Base-by-base conservation (phyloP, 2,888 invertebrate species). In the Tholera decimalis region DNA sequence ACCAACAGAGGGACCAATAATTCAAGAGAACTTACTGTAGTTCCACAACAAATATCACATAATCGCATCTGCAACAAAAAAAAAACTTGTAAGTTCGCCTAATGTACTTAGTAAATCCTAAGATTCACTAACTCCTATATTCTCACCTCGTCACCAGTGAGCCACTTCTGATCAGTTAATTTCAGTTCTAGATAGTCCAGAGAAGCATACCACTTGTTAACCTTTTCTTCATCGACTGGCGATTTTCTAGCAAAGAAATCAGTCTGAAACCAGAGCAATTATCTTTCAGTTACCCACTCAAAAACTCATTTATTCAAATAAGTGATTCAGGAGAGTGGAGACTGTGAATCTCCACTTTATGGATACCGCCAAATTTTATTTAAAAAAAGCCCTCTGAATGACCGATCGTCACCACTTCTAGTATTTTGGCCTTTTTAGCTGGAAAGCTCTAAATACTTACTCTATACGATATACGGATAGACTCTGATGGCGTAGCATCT, bases 11-110 rank as follows among this genome's bases (percentile, higher is more conserved):
- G 94, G 7, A 96, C 53, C 24, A 96, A 70, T 22, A 92, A 73
- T 66, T 91, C 85, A 20, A 95, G 79, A 0, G 96, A 94, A 18
- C 92, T 93, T 11, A 96, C 79, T 2, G 96, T 95, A 2, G 94
- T 75, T n/a, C 85, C 91, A 63, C 92, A 90, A 74, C 95, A 94
- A 35, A 95, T 60, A 71, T 95, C 95, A 41, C 91, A 88, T 0
- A 96, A 77, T 4, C 86, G 83, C 82, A 95, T 84, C 96, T 96
- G 85, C 24, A 88, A 89, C 26, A 70, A 46, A 72, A 65, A 39
- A 26, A 18, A 13, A 5, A n/a, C 9, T 1, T 8, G 9, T 26
- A 26, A 18, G 5, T n/a, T 6, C 13, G 0, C 9, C n/a, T 46
- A n/a, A 3, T 46, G 9, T n/a, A 18, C 5, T 44, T 15, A 1